phyloP scores from a whole-genome alignment of 1,140 invertebrate species.

The Listronotus oregonensis region DNA sequence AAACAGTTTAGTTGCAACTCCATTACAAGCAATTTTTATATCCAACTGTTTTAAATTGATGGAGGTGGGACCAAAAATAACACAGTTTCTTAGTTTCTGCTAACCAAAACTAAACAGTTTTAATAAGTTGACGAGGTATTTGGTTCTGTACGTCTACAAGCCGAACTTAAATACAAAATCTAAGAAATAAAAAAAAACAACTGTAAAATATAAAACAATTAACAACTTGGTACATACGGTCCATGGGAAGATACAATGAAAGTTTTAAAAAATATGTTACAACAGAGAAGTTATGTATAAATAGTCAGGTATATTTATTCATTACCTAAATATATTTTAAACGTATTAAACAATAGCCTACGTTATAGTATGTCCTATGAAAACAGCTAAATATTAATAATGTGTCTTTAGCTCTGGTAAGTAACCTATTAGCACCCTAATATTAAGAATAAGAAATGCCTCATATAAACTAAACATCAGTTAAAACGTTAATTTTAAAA shows the following conservation, averaged over 20 bases:
- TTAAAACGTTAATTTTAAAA: conserved; percentile 11
- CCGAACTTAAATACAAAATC: conserved; percentile 7
- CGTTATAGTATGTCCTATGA: conserved; percentile 23
- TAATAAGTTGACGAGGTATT: background rate
- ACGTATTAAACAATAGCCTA: conserved; percentile 14
- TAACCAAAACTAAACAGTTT: too few relatives aligned
- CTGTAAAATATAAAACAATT: conserved; percentile 15
- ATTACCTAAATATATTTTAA: conserved; percentile 24
- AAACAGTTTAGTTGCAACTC: too few relatives aligned
- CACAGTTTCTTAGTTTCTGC: too few relatives aligned
- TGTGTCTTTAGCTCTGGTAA: conserved; percentile 32
- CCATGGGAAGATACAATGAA: conserved; percentile 32
- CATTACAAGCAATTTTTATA: too few relatives aligned
- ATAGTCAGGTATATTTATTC: conserved; percentile 22
- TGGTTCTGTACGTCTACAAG: background rate
- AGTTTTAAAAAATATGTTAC: conserved; percentile 2
- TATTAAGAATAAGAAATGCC: conserved; percentile 30
- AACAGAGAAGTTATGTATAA: conserved; percentile 22
- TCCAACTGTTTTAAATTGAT: too few relatives aligned
- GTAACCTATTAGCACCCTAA: conserved; percentile 28
- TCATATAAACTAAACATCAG: conserved; percentile 9
- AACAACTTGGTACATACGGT: conserved; percentile 12
- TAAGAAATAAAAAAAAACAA: conserved; percentile 11
- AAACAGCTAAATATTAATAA: conserved; percentile 25
- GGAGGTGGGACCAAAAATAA: too few relatives aligned